Evolutionary conservation across 2,797 vertebrate genomes (phyloP).

Genomic region (Phrynocephalus forsythii): DNA sequence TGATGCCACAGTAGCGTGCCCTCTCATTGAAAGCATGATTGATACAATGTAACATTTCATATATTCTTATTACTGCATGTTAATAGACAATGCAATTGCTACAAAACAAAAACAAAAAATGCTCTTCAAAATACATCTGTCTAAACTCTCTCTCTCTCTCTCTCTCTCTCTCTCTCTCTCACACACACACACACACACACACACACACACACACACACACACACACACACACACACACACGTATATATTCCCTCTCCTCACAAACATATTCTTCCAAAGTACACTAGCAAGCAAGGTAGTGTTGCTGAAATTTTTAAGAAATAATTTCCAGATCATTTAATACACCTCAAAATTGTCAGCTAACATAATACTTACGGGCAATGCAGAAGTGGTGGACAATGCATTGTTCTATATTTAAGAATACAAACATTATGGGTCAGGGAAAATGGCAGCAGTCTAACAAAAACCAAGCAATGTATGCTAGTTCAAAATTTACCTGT

Average conservation of each 20-base stretch:
- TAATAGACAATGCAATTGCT: slow-evolving; percentile 50
- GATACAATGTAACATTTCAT: slow-evolving; percentile 1
- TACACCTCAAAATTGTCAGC: slow-evolving; percentile 56
- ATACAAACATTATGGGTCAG: slow-evolving; percentile 11
- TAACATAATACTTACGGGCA: slow-evolving; percentile 47
- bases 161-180: too few species aligned
- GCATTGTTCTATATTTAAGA: slow-evolving; percentile 53
- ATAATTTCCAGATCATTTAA: slow-evolving; percentile 49
- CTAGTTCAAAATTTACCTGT: slow-evolving; percentile 76
- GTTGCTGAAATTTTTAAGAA: slow-evolving; percentile 50
- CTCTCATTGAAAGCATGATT: slow-evolving; percentile 9
- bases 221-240: background rate
- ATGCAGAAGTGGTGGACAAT: slow-evolving; percentile 52
- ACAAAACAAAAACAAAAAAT: slow-evolving; percentile 3
- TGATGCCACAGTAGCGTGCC: background rate
- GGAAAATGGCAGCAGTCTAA: slow-evolving; percentile 23
- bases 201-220: background rate
- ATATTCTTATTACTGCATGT: slow-evolving; percentile 4
- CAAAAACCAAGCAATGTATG: slow-evolving; percentile 68
- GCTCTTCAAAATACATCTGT: slow-evolving; percentile 33
- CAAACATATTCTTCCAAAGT: slow-evolving; percentile 32
- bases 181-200: background rate
- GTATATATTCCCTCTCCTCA: slow-evolving; percentile 20
- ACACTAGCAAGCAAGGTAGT: slow-evolving; percentile 42
- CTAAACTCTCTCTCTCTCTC: too few species aligned